These are phyloP conservation scores for Agelaius phoeniceus DNA, from an alignment of 2,113 vertebrate species.

Conservation along the genomic window DNA sequence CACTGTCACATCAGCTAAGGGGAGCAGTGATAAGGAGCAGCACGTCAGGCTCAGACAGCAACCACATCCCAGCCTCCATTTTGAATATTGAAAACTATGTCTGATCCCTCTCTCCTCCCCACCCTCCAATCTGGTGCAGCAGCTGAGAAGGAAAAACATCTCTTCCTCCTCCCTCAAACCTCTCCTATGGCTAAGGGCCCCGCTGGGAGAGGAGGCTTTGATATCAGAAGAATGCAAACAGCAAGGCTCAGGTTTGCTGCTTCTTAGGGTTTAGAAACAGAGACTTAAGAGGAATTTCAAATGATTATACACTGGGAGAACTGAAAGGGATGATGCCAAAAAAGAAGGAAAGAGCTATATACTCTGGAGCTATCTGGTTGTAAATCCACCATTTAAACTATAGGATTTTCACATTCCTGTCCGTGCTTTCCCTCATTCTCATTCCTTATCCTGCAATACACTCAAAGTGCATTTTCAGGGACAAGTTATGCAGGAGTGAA, in stretches of 20 bases:
- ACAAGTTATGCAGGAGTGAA: neutral
- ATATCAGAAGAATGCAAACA: slow-evolving; percentile 56
- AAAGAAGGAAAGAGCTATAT: slow-evolving; percentile 8
- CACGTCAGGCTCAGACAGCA: neutral
- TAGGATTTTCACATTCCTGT: neutral
- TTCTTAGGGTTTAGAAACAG: slow-evolving; percentile 25
- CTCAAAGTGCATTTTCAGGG: neutral
- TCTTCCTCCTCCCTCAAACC: slow-evolving; percentile 31
- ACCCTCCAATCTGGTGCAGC: neutral
- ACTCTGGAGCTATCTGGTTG: neutral
- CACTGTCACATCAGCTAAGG: neutral
- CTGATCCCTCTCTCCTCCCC: neutral
- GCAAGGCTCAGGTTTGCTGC: slow-evolving; percentile 39
- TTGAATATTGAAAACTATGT: neutral
- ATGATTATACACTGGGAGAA: slow-evolving; percentile 2
- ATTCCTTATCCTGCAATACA: neutral
- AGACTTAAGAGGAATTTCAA: slow-evolving; percentile 56
- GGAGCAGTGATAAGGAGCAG: neutral
- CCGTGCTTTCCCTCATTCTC: neutral
- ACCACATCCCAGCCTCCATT: neutral
- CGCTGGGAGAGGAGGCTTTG: slow-evolving; percentile 20
- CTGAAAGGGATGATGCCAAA: slow-evolving; percentile 14
- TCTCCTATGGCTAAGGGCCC: slow-evolving; percentile 35
- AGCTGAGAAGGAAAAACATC: slow-evolving; percentile 28
- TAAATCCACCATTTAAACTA: neutral